Evolutionary conservation across 2,113 vertebrate species (phyloP), one percentile per base, ranked within the genome.

Genomic region (Microcebus jonahi): DNA sequence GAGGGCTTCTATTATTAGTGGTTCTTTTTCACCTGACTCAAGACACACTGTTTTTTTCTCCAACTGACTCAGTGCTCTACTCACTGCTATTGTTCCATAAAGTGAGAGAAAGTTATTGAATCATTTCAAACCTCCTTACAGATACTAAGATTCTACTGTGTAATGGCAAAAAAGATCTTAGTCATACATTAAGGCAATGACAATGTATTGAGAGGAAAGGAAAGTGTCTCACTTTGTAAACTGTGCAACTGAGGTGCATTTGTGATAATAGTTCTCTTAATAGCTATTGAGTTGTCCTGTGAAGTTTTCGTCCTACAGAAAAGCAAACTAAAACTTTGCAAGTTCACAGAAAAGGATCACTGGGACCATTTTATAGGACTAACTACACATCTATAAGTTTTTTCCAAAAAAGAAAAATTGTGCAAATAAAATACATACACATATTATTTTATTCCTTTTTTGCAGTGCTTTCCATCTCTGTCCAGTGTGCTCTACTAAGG

Each of bases 41-140:
- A 87, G 79, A 92, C 50, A 31, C 31, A 39, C 50, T 79, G 36
- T 55, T 88, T 96, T 92, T 92, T 94, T 94, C 85, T 75, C 88
- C 76, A 81, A 18, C n/a, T 92, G 95, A 97, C 88, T 92, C 94
- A 96, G 67, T 45, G 31, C 4, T 83, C 42, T 95, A 39, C 23
- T 59, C 25, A 71, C 53, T 68, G 55, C 14, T 34, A 50, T 91
- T 92, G 45, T 39, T 18, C 92, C 92, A 88, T 53, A 82, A 75
- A 92, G 55, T 76, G 63, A 92, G 76, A 94, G 76, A 96, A 96
- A 97, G 85, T 91, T 94, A 86, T 34, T 95, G 90, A 82, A 94
- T 92, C 91, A 86, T 80, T 90, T 91, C 42, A 90, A 82, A 77
- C n/a, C 61, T 48, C 34, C 48, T 96, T 77, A 75, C 8, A 68